Conservation (phyloP, 2,113 vertebrate species). For the Gavialis gangeticus region DNA sequence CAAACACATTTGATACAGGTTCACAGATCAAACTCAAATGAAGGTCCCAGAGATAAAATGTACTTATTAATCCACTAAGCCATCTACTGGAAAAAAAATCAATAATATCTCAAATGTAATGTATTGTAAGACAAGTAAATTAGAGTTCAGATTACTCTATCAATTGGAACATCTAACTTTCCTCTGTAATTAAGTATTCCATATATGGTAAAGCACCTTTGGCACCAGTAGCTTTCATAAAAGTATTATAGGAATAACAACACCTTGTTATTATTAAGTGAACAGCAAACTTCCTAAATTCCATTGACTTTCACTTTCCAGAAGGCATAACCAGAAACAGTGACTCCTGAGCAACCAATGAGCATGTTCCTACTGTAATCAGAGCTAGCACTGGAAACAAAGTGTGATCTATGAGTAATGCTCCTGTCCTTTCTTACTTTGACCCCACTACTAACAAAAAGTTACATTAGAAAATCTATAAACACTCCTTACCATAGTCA, state of each 20-base stretch:
- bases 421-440: constrained; percentile 27
- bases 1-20: constrained; percentile 43
- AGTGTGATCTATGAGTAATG: constrained; percentile 13
- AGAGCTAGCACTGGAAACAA: constrained; percentile 26
- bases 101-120: constrained; percentile 79
- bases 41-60: constrained; percentile 62
- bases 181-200: constrained; percentile 77
- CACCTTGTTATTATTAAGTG: constrained; percentile 30
- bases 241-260: background rate
- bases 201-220: background rate
- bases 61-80: constrained; percentile 72
- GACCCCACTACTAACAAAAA: constrained; percentile 38
- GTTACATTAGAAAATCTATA: constrained; percentile 46
- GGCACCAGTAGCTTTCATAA: background rate
- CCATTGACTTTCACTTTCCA: constrained; percentile 16
- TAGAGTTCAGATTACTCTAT: constrained; percentile 75
- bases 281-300: constrained; percentile 47
- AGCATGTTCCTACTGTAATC: constrained; percentile 13
- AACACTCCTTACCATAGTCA: constrained; percentile 40
- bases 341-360: background rate
- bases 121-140: constrained; percentile 83
- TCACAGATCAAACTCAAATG: constrained; percentile 65
- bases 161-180: constrained; percentile 76
- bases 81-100: constrained; percentile 69
- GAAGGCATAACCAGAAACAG: constrained; percentile 25